Evolutionary conservation across 2,797 vertebrate species (phyloP).

Genomic region (Rhynchonycteris naso): DNA sequence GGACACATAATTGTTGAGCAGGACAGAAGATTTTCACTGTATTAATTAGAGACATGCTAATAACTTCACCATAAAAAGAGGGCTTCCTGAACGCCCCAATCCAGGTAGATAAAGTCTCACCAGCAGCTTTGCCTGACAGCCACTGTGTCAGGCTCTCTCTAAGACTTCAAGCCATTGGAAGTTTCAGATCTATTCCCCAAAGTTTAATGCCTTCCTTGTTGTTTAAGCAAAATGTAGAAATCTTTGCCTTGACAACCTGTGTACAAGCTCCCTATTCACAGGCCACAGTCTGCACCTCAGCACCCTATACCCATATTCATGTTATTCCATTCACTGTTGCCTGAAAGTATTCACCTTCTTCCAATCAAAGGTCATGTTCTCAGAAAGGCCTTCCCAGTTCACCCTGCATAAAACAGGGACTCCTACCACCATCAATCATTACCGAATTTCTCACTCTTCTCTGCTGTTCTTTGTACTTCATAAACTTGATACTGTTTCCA

Average conservation of each 20-base stretch:
- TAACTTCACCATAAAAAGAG: neutral
- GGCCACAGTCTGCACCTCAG: fast-evolving
- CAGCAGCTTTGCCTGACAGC: neutral
- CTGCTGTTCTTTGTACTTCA: neutral
- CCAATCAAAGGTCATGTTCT: neutral
- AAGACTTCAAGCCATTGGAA: neutral
- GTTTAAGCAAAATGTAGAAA: neutral
- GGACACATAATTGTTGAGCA: neutral
- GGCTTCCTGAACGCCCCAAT: neutral
- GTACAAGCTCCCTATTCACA: neutral
- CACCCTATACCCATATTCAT: neutral
- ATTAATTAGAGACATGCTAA: neutral
- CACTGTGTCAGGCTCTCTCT: neutral
- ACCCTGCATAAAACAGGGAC: neutral
- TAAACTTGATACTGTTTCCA: neutral
- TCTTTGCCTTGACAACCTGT: neutral
- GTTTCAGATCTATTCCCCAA: neutral
- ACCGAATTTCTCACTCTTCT: neutral
- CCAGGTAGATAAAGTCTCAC: neutral
- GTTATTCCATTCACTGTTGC: neutral
- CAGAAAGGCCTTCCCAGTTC: neutral
- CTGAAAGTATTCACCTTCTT: neutral
- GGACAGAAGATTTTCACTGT: neutral
- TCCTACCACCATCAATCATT: neutral
- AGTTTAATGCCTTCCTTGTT: neutral